These are phyloP conservation scores for Lycaon pictus DNA, from an alignment of 2,113 vertebrate species.

Conservation along the genomic window DNA sequence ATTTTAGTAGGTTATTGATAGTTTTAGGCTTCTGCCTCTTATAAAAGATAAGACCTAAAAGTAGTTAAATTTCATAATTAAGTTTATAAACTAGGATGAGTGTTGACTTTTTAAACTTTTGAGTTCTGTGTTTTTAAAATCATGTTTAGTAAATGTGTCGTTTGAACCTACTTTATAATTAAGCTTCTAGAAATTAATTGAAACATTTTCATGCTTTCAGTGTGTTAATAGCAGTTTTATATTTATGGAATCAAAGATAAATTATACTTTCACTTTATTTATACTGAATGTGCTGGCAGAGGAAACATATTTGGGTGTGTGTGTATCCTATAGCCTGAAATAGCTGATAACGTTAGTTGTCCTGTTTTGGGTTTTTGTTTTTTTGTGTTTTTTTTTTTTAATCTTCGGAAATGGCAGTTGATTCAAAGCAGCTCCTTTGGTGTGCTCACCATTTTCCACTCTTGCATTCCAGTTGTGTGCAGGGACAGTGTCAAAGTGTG, in stretches of 20 bases:
- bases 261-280: constrained; percentile 37
- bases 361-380: background rate
- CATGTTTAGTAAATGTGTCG: constrained; percentile 14
- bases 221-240: constrained; percentile 19
- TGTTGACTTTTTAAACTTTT: constrained; percentile 71
- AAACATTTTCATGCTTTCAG: background rate
- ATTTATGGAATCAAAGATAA: constrained; percentile 11
- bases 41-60: constrained; percentile 59
- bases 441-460: constrained; percentile 56
- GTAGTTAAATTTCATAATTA: constrained; percentile 61
- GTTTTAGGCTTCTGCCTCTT: constrained; percentile 62
- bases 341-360: background rate
- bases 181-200: constrained; percentile 3
- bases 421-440: constrained; percentile 67
- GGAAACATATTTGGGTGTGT: constrained; percentile 9
- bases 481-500: constrained; percentile 66
- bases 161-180: constrained; percentile 48
- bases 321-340: background rate
- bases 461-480: constrained; percentile 60
- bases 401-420: background rate
- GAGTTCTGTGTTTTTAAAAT: constrained; percentile 54
- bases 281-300: constrained; percentile 36
- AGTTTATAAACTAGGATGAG: constrained; percentile 66
- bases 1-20: constrained; percentile 80
- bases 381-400: background rate